Evolutionary conservation across 35 echinoderm and acorn worm species (phyloP), one percentile per base, ranked within the genome.

Genomic region (Ptychodera flava): DNA sequence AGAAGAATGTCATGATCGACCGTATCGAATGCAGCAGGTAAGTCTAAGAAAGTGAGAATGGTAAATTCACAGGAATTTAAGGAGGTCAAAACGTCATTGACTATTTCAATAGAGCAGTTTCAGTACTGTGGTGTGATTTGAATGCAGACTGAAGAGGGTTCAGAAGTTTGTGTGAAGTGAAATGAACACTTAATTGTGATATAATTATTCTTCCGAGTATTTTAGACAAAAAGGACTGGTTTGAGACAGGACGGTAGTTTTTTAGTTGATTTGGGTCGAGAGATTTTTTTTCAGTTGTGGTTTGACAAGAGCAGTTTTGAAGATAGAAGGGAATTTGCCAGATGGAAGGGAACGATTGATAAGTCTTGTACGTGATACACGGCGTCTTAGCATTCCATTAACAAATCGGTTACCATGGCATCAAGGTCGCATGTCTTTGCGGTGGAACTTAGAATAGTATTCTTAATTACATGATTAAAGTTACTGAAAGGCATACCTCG

Each of bases 201-300:
- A 85, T 36, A 52, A 88, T 86, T 77, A 91, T 77, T 15, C 89
- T 52, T 36, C 91, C 89, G 81, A 88, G 78, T 28, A 82, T 78
- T 37, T 94, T 94, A 28, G 77, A 85, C 31, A 94, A 34, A 32
- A 85, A 94, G 30, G 83, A 53, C 64, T 91, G 32, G 32, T 88
- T 86, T 1, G 89, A 64, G 10, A 94, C 82, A 53, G 92, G 93
- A 15, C 93, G 34, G 45, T 94, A 94, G 78, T 90, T 91, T 31
- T 85, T 84, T 31, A 93, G 37, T 33, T 22, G 37, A 16, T 93
- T 82, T 29, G 29, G 75, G 53, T 93, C 89, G 1, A 89, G 37
- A 79, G 36, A 31, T 38, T 32, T 83, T 88, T 91, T 83, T 94
- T 94, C 30, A 94, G 76, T 1, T 85, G 36, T 1, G 89, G 89